phyloP scores from a whole-genome alignment of 2,113 vertebrate species.

The Pachyramphus minor region DNA sequence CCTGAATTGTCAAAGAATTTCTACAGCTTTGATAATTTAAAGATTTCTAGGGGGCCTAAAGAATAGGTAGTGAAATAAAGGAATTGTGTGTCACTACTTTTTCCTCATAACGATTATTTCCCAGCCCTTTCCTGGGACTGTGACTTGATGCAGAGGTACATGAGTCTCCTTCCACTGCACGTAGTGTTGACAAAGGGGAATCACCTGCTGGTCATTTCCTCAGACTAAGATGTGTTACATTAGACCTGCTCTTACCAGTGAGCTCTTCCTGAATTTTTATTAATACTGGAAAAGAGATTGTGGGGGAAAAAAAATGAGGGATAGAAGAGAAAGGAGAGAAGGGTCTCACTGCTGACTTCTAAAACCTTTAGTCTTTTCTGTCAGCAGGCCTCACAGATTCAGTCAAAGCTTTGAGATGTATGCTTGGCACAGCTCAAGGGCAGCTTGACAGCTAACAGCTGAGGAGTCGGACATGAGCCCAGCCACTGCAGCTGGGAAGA shows the following conservation, averaged over 20 bases:
- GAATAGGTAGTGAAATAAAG: neutral
- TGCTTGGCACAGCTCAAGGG: neutral
- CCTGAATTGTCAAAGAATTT: neutral
- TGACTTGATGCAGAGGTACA: neutral
- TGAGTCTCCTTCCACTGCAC: neutral
- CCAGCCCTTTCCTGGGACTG: neutral
- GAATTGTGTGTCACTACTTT: neutral
- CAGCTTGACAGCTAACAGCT: constrained; percentile 31
- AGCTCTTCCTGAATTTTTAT: neutral
- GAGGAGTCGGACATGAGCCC: neutral
- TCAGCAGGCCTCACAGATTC: constrained; percentile 1
- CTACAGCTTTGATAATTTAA: neutral
- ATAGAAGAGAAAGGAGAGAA: neutral
- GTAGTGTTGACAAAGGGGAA: neutral
- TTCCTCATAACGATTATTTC: neutral
- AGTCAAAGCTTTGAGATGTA: neutral
- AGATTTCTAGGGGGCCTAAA: neutral
- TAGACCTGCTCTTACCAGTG: neutral
- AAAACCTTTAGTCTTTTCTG: neutral
- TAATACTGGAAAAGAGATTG: neutral
- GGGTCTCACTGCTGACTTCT: neutral
- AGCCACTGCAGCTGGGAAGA: constrained; percentile 26
- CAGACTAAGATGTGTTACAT: neutral
- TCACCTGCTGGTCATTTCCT: neutral
- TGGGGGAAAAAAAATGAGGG: neutral